Conservation (phyloP, 2,797 vertebrate genomes). For the Gymnothorax javanicus region DNA sequence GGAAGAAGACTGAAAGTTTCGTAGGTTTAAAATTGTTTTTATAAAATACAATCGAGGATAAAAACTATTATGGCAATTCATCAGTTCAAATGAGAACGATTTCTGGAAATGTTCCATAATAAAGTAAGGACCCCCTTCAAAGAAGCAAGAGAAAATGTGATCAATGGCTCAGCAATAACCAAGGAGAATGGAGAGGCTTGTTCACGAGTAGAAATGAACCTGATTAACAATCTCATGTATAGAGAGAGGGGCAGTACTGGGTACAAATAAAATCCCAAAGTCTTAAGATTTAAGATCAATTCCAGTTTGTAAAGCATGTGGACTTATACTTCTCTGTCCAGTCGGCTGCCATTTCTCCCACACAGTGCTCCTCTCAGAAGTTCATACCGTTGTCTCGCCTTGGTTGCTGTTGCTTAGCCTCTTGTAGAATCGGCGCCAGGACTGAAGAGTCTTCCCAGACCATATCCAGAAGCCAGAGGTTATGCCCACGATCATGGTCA, state of each 20-base stretch:
- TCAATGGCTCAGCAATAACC: slow-evolving; percentile 16
- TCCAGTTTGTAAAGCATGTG: slow-evolving; percentile 21
- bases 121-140: slow-evolving; percentile 17
- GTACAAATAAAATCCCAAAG: slow-evolving; percentile 25
- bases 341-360: neutral
- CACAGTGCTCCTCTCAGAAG: slow-evolving; percentile 11
- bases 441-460: slow-evolving; percentile 89
- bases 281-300: slow-evolving; percentile 21
- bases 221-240: slow-evolving; percentile 16
- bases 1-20: neutral
- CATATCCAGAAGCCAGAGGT: slow-evolving; percentile 94
- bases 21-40: slow-evolving; percentile 3
- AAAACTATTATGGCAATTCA: slow-evolving; percentile 11
- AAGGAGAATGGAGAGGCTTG: slow-evolving; percentile 3
- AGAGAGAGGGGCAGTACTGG: slow-evolving; percentile 23
- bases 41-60: neutral
- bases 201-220: slow-evolving; percentile 28
- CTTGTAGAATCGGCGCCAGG: slow-evolving; percentile 86
- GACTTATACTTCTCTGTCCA: slow-evolving; percentile 5
- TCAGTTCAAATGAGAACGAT: slow-evolving; percentile 16
- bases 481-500: slow-evolving; percentile 94
- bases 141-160: neutral
- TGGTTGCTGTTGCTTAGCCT: slow-evolving; percentile 80
- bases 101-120: neutral
- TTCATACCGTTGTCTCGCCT: slow-evolving; percentile 84